These are phyloP conservation scores for Taenaris catops DNA, from an alignment of 2,888 invertebrate genomes.

Conservation along the genomic window DNA sequence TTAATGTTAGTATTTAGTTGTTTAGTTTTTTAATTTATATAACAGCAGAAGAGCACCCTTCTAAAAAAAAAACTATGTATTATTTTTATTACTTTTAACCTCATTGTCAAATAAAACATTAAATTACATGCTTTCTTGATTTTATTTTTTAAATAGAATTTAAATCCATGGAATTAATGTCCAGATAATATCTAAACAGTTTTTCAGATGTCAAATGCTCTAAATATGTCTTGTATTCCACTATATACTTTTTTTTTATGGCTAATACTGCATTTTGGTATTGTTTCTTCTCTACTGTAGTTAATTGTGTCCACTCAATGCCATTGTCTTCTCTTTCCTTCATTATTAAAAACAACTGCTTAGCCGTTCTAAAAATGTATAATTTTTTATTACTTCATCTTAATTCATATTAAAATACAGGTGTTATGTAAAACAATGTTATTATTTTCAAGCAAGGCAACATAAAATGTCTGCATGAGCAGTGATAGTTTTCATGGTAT, in stretches of 20 bases:
- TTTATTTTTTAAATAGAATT: neutral
- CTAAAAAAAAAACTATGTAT: neutral
- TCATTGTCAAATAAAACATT: slow-evolving; percentile 2
- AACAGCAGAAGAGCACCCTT: no score
- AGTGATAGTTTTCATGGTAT: no score
- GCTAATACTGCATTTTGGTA: slow-evolving; percentile 41
- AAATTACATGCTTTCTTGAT: neutral
- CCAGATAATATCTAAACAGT: slow-evolving; percentile 48
- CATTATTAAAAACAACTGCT: slow-evolving; percentile 46
- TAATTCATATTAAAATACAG: no score
- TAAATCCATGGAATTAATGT: slow-evolving; percentile 19
- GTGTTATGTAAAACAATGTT: no score
- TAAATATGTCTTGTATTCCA: slow-evolving; percentile 50
- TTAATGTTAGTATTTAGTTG: slow-evolving; percentile 7
- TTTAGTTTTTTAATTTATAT: slow-evolving; percentile 1
- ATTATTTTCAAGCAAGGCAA: no score
- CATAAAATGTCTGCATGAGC: no score
- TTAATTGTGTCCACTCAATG: slow-evolving; percentile 36
- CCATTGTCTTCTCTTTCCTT: slow-evolving; percentile 28
- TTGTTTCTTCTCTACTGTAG: slow-evolving; percentile 33
- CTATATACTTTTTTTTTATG: slow-evolving; percentile 53
- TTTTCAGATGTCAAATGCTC: slow-evolving; percentile 45
- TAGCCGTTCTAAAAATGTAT: slow-evolving; percentile 41
- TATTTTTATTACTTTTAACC: neutral
- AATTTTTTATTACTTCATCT: no score